Base-by-base conservation (phyloP, 2,113 vertebrate species). In the Saccopteryx leptura region DNA sequence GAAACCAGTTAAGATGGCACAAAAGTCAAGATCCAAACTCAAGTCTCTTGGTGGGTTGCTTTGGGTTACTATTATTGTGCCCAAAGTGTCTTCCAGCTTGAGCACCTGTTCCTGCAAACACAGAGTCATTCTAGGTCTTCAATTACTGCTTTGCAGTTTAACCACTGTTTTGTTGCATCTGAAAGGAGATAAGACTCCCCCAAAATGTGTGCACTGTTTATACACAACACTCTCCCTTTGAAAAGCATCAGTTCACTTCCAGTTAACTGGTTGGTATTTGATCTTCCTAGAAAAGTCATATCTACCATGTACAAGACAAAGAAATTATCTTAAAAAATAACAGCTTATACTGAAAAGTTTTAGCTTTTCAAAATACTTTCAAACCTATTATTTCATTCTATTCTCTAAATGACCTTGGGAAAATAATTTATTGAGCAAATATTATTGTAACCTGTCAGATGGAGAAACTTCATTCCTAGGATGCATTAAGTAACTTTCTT, bases 11-110 rank as follows among this genome's bases (percentile, higher is more conserved):
- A 90, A n/a, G 33, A n/a, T 13, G 84, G 21, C 39, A 46, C 58
- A 81, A 94, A 96, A 94, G 75, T 3, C 15, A 96, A 87, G 33
- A 74, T 88, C 23, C 93, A 94, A 97, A 75, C 82, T 79, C 26
- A 28, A 97, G 93, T 21, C 12, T 91, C 14, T 58, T 58, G 3
- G 0, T 15, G 48, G 60, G 75, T 7, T 96, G 31, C 12, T 87
- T 96, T 72, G 46, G 88, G 50, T 19, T 76, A 31, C 19, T 24
- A 13, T 15, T 23, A 12, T 63, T 12, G 18, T 50, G 26, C 31
- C 17, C 68, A 54, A 1, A 93, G 0, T 26, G 18, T 76, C 86
- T 75, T 76, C 68, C 28, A n/a, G 88, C 84, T 92, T 78, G 72
- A 89, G 24, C 19, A 13, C 92, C 66, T 60, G 2, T 26, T 48